A percentile compares a stretch with the other conserved stretches of the same genome.
Conservation (phyloP, 2,113 vertebrate species). For the Hemiscyllium ocellatum region DNA sequence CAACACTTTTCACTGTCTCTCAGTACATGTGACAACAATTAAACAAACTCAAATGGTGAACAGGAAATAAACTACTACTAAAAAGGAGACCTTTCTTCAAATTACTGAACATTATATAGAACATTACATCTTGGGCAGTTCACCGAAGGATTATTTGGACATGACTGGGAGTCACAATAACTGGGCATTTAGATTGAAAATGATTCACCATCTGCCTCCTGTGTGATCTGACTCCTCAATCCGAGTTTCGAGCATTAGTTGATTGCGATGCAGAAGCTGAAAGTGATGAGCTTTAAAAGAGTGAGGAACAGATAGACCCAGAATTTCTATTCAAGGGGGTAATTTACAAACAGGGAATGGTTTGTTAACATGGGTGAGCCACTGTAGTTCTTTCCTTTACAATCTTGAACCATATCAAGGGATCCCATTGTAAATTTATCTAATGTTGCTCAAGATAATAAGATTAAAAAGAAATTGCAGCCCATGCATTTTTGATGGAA, state of each 20-base stretch:
- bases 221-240: neutral
- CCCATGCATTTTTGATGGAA: no score
- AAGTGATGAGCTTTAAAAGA: neutral
- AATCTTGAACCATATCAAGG: neutral
- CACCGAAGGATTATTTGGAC: neutral
- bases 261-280: neutral
- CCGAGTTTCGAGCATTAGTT: neutral
- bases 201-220: neutral
- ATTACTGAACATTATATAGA: neutral
- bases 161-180: neutral
- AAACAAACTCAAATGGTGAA: no score
- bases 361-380: neutral
- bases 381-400: neutral
- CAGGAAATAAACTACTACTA: neutral
- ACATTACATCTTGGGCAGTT: neutral
- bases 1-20: no score
- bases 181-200: neutral
- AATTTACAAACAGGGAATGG: neutral
- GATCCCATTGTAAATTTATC: neutral
- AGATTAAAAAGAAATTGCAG: neutral
- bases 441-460: neutral
- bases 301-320: neutral
- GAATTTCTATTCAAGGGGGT: neutral
- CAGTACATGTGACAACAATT: no score
- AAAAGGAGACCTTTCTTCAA: neutral